phyloP scores from a whole-genome alignment of 2,113 vertebrate species.

The Saguinus imperator region DNA sequence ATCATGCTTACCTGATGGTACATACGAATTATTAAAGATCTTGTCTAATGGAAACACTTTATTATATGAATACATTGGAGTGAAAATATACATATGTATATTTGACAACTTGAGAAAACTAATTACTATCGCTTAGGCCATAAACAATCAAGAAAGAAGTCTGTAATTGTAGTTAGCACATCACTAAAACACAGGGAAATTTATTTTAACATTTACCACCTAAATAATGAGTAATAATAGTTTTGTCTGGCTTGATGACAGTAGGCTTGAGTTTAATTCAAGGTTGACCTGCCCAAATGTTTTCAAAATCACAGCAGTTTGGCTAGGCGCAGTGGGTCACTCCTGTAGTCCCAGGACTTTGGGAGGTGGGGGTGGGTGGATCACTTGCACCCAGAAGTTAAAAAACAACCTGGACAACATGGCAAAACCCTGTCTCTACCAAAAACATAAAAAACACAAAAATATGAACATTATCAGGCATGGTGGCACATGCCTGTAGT shows the following conservation, averaged over 20 bases:
- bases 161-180: not conserved
- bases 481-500: too few species aligned
- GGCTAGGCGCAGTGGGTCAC: too few species aligned
- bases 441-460: too few species aligned
- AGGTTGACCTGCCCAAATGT: not conserved
- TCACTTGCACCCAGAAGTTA: too few species aligned
- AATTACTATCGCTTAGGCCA: not conserved
- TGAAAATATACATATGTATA: not conserved
- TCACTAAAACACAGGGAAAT: not conserved
- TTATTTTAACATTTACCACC: not conserved
- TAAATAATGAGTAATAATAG: not conserved
- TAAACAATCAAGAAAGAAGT: not conserved
- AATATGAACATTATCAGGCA: too few species aligned
- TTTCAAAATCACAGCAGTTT: not conserved
- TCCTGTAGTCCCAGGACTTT: too few species aligned
- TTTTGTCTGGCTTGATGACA: not conserved
- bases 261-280: not conserved
- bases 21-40: not conserved
- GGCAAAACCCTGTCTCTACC: too few species aligned
- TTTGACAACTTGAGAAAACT: not conserved
- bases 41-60: not conserved
- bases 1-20: not conserved
- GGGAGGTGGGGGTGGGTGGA: too few species aligned
- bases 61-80: not conserved
- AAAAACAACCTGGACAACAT: too few species aligned